Evolutionary conservation across 1,140 invertebrate genomes (phyloP).

Genomic region (Batillaria attramentaria): DNA sequence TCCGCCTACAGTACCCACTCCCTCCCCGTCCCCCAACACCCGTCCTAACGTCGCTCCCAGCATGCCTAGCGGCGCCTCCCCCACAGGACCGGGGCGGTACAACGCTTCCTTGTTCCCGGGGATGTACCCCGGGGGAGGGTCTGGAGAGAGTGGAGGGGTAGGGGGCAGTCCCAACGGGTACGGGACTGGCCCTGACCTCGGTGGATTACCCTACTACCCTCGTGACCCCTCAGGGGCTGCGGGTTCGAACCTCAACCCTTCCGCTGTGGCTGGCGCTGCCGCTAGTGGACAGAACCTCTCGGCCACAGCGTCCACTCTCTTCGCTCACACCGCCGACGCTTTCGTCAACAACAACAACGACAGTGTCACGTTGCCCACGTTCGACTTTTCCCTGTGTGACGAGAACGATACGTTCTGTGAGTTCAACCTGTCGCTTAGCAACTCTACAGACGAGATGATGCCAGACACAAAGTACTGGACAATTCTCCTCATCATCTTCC

Average conservation of each 20-base stretch:
- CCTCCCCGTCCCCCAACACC: neutral
- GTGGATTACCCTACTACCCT: constrained; percentile 22
- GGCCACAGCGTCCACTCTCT: constrained; percentile 7
- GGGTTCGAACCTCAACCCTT: neutral
- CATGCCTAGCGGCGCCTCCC: too few relatives aligned
- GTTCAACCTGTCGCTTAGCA: constrained; percentile 18
- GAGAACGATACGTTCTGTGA: constrained; percentile 11
- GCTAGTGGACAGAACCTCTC: neutral
- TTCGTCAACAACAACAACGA: neutral
- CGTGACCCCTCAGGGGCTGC: neutral
- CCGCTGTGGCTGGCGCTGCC: neutral
- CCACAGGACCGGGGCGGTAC: too few relatives aligned
- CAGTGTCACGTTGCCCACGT: neutral
- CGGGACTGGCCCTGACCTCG: neutral
- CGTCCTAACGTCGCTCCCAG: neutral
- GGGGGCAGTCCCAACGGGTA: constrained; percentile 12
- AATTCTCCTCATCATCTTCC: constrained; percentile 88
- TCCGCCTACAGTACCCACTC: neutral
- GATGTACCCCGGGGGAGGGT: neutral
- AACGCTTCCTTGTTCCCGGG: neutral
- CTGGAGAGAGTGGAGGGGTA: neutral
- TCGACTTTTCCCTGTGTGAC: constrained; percentile 20
- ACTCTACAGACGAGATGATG: constrained; percentile 8
- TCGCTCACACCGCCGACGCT: neutral
- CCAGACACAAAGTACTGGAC: constrained; percentile 81